A percentile compares a stretch with the other conserved stretches of the same genome.
Conservation (phyloP, 2,797 vertebrate genomes). For the Enteromius treurensis region DNA sequence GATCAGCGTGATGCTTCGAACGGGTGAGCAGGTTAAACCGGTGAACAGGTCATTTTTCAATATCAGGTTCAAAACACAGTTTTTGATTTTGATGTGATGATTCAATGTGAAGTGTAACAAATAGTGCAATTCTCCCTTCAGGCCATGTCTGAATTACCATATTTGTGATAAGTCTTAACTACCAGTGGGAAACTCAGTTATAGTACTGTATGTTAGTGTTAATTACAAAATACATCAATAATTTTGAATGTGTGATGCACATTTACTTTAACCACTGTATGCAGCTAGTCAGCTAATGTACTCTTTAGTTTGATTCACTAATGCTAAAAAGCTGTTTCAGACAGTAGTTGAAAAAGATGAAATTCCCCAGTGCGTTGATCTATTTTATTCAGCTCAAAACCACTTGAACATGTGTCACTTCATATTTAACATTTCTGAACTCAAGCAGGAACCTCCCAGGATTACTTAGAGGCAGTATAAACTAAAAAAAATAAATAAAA, state of each 20-base stretch:
- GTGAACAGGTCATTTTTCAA: slow-evolving; percentile 19
- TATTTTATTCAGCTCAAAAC: neutral
- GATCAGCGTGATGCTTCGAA: neutral
- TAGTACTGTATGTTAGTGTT: neutral
- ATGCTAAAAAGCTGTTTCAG: neutral
- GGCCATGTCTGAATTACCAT: neutral
- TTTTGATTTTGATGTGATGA: neutral
- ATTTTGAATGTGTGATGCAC: neutral
- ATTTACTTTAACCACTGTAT: neutral
- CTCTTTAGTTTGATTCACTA: neutral
- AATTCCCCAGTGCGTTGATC: neutral
- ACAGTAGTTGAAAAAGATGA: neutral
- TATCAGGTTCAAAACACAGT: neutral
- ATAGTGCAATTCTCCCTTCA: neutral
- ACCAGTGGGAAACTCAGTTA: neutral
- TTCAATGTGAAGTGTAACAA: neutral
- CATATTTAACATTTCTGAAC: neutral
- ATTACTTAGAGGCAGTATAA: neutral
- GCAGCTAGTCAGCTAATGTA: neutral
- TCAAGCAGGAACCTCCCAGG: neutral
- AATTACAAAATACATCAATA: neutral
- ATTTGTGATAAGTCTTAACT: neutral
- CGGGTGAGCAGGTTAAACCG: neutral
- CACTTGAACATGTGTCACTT: slow-evolving; percentile 22
- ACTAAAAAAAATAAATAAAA: neutral